Percentiles rank a stretch among this genome's conserved stretches.
These are phyloP conservation scores for Nasalis larvatus DNA, from an alignment of 2,113 vertebrate genomes.

Conservation along the genomic window DNA sequence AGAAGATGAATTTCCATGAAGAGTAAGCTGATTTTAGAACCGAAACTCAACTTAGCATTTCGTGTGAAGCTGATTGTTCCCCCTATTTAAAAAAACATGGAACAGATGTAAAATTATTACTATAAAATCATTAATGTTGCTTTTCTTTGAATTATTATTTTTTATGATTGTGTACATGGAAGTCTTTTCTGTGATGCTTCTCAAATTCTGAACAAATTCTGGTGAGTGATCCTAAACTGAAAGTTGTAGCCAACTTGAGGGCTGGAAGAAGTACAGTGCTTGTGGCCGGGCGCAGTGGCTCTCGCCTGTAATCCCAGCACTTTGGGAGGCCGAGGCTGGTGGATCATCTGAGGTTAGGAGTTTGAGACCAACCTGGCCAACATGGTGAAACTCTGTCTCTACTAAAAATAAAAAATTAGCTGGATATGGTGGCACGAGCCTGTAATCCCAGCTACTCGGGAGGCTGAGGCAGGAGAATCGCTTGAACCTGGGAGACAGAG, in stretches of 20 bases:
- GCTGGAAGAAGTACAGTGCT: background rate
- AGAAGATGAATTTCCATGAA: background rate
- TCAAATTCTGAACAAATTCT: background rate
- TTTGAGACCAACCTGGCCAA: background rate
- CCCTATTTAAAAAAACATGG: background rate
- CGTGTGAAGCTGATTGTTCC: background rate
- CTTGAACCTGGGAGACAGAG: background rate
- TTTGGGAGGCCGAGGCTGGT: background rate
- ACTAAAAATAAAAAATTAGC: background rate
- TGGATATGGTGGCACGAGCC: background rate
- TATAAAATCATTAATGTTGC: background rate
- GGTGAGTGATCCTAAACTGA: background rate
- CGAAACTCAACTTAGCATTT: background rate
- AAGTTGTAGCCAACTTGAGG: background rate
- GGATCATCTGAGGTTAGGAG: background rate
- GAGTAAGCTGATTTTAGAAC: background rate
- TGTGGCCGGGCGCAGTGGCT: background rate
- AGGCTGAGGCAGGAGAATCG: background rate
- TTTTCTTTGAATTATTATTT: constrained; percentile 23
- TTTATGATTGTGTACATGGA: background rate
- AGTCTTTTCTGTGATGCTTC: background rate
- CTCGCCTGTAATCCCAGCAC: background rate
- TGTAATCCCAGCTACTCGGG: background rate
- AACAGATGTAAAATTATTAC: background rate
- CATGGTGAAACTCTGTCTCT: background rate